A percentile compares a stretch with the other conserved stretches of the same genome.
These are phyloP conservation scores for Astur gentilis DNA, from an alignment of 2,113 vertebrate genomes.

Conservation along the genomic window DNA sequence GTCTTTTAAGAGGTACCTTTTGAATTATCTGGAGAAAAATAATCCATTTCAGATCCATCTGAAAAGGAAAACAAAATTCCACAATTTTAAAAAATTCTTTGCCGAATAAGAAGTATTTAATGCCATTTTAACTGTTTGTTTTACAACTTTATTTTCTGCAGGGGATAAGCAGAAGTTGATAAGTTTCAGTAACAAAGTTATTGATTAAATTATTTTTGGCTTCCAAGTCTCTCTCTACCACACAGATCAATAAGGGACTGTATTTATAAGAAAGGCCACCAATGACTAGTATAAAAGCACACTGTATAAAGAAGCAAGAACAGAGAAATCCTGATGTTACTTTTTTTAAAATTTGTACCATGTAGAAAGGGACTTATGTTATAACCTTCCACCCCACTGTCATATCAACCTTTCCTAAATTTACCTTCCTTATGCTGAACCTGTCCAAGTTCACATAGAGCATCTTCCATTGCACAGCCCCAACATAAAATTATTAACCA, in stretches of 20 bases:
- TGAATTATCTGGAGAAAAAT: slow-evolving; percentile 88
- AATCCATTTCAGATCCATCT: slow-evolving; percentile 87
- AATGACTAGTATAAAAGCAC: neutral
- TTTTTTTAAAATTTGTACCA: neutral
- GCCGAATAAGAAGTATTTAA: neutral
- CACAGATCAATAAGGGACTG: neutral
- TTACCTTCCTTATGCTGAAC: neutral
- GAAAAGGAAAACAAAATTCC: neutral
- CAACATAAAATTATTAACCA: neutral
- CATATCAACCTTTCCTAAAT: neutral
- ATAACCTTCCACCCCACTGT: neutral
- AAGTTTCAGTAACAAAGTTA: neutral
- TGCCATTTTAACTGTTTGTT: neutral
- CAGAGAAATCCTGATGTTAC: neutral
- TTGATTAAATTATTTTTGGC: neutral
- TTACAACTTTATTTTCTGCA: neutral
- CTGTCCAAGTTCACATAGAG: neutral
- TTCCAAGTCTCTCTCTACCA: neutral
- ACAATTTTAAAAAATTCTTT: neutral
- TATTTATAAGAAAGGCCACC: neutral
- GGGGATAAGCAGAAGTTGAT: neutral
- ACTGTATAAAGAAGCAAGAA: neutral
- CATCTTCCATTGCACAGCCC: neutral
- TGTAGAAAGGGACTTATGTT: neutral
- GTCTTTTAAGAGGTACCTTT: slow-evolving; percentile 75